Percentiles rank a stretch among this genome's conserved stretches.
These are phyloP conservation scores for Lerista edwardsae DNA, from an alignment of 2,797 vertebrate genomes.

Conservation along the genomic window DNA sequence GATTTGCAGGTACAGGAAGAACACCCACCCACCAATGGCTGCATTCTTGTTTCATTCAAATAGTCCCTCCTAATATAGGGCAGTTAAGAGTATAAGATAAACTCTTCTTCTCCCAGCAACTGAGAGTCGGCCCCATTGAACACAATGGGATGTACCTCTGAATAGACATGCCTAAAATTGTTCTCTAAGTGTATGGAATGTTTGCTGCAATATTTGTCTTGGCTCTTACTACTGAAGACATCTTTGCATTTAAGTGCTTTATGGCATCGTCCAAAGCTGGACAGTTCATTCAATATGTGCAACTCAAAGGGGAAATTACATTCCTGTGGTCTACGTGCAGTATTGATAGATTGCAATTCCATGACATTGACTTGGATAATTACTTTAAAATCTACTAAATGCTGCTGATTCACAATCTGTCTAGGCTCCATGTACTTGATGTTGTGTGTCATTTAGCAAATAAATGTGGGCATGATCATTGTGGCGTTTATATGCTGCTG, in stretches of 20 bases:
- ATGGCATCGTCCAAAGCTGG: not conserved
- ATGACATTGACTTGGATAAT: not conserved
- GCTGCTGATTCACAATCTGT: not conserved
- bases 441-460: not conserved
- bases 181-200: not conserved
- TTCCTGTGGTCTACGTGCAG: not conserved
- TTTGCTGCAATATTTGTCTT: not conserved
- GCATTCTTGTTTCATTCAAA: too few species aligned
- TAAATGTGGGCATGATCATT: not conserved
- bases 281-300: not conserved
- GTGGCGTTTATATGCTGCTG: not conserved
- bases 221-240: not conserved
- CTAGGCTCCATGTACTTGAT: not conserved
- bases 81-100: not conserved
- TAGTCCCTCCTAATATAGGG: too few species aligned
- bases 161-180: too few species aligned
- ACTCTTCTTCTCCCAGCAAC: not conserved
- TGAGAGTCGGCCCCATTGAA: too few species aligned
- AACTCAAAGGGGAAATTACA: not conserved
- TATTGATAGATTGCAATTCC: too few species aligned
- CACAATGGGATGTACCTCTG: too few species aligned
- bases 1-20: too few species aligned
- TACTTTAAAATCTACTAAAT: not conserved
- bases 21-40: too few species aligned
- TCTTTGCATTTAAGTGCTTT: not conserved